Evolutionary conservation across 2,888 invertebrate species (phyloP).

Genomic region (Cataglyphis altisquamis): DNA sequence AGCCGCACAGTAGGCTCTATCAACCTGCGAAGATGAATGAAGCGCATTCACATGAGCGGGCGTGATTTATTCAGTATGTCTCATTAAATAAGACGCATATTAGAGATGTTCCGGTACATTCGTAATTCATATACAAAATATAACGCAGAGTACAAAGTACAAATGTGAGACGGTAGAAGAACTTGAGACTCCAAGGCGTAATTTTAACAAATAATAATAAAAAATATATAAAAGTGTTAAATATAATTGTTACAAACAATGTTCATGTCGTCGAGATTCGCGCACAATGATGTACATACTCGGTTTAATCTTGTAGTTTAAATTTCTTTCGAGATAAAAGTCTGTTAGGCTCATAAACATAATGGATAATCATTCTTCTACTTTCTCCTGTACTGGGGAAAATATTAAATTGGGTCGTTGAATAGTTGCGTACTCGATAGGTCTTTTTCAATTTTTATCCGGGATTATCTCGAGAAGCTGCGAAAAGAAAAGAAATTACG

Average conservation of each 20-base stretch:
- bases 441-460: background rate
- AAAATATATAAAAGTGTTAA: background rate
- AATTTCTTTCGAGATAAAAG: background rate
- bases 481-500: background rate
- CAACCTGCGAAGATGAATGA: constrained; percentile 67
- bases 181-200: background rate
- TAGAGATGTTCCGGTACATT: constrained; percentile 21
- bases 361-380: background rate
- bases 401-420: background rate
- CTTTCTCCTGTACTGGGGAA: background rate
- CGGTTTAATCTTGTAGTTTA: constrained; percentile 1
- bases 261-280: background rate
- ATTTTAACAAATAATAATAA: background rate
- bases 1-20: constrained; percentile 67
- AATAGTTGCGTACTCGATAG: background rate
- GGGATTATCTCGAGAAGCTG: constrained; percentile 1
- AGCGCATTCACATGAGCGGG: constrained; percentile 34
- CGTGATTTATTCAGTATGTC: constrained; percentile 32
- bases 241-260: background rate
- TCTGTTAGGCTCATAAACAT: background rate
- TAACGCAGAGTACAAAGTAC: background rate
- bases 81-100: constrained; percentile 42
- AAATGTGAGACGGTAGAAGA: background rate
- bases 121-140: constrained; percentile 18
- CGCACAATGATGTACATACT: background rate